Percentiles rank a stretch among this genome's conserved stretches.
Conservation (phyloP, 2,888 invertebrate species). For the Drosophila nr. perissopoda region DNA sequence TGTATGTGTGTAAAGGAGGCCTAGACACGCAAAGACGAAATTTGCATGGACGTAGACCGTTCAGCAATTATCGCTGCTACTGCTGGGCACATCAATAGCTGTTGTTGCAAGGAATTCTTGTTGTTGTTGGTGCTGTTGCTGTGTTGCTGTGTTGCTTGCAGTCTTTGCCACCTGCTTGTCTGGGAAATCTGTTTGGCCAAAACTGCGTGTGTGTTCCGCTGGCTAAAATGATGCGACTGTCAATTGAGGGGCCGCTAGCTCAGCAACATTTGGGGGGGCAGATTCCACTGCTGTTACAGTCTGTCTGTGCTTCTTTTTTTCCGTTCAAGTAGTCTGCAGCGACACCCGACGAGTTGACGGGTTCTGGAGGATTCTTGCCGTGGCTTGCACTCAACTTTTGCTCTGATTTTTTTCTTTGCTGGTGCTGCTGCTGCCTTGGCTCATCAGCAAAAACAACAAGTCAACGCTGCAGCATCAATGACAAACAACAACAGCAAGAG, state of each 20-base stretch:
- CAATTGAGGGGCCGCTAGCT: constrained; percentile 41
- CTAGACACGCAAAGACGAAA: constrained; percentile 68
- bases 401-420: constrained; percentile 31
- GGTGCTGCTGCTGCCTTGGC: constrained; percentile 32
- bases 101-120: constrained; percentile 22
- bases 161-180: constrained; percentile 76
- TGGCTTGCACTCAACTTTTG: constrained; percentile 55
- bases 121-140: constrained; percentile 21
- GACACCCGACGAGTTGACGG: constrained; percentile 63
- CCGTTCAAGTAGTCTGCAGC: constrained; percentile 71
- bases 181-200: constrained; percentile 59
- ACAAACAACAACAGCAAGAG: constrained; percentile 48
- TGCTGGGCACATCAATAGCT: constrained; percentile 59
- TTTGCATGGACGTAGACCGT: constrained; percentile 59
- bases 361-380: constrained; percentile 13
- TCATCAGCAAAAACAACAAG: constrained; percentile 72
- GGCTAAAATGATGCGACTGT: constrained; percentile 74
- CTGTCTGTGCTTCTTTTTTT: constrained; percentile 15
- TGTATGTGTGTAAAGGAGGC: constrained; percentile 13
- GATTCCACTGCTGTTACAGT: constrained; percentile 16
- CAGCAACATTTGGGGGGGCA: neutral
- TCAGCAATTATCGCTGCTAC: constrained; percentile 71
- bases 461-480: constrained; percentile 67
- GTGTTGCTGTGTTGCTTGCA: constrained; percentile 44
- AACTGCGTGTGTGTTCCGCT: constrained; percentile 77